Conservation (phyloP, 2,113 vertebrate genomes). For the Mormyrus lacerda region DNA sequence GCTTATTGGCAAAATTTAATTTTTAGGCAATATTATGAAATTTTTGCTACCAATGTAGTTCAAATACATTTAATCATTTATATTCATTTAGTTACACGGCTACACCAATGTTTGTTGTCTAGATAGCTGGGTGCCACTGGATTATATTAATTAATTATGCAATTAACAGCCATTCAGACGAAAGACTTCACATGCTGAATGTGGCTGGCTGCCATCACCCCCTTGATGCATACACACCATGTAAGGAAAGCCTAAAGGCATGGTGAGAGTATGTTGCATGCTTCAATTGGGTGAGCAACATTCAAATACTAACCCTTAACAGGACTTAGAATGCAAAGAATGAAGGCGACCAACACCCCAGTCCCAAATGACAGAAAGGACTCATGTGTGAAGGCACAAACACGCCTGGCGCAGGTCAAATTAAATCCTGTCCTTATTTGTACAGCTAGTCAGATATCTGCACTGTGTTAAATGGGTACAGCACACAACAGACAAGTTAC, state of each 20-base stretch:
- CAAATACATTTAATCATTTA: neutral
- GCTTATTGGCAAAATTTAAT: neutral
- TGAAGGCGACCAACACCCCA: neutral
- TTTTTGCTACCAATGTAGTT: neutral
- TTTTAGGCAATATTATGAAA: neutral
- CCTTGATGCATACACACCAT: neutral
- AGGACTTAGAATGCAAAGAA: neutral
- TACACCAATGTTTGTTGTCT: neutral
- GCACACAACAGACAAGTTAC: neutral
- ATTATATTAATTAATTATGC: neutral
- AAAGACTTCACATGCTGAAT: neutral
- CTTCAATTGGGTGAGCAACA: neutral
- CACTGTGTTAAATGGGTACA: neutral
- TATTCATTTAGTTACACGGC: neutral
- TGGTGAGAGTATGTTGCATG: neutral
- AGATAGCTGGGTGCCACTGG: neutral
- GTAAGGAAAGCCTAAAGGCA: neutral
- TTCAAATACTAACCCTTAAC: neutral
- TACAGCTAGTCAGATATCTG: neutral
- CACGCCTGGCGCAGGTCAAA: neutral
- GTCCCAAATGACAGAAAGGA: neutral
- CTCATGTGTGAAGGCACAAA: neutral
- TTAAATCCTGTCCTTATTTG: neutral
- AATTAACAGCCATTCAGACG: neutral
- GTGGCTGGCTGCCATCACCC: neutral